Evolutionary conservation across 2,888 invertebrate genomes (phyloP).

Genomic region (Zaprionus lineosus): DNA sequence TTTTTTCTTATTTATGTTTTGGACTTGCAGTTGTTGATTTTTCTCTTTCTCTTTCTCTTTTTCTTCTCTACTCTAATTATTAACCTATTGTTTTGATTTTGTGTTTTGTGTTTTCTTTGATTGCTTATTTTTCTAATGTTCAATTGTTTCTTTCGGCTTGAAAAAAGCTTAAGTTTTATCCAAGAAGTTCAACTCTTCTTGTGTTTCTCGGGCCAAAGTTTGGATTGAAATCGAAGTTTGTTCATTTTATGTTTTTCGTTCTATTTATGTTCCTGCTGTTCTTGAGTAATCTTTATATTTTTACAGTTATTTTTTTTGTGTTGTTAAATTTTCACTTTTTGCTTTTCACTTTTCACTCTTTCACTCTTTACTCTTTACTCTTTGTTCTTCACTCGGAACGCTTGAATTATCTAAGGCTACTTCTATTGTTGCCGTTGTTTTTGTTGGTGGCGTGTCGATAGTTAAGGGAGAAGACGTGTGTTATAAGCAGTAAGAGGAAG

Average conservation of each 20-base stretch:
- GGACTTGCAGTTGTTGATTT: conserved; percentile 60
- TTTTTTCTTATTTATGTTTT: conserved; percentile 46
- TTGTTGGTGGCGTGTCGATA: conserved; percentile 69
- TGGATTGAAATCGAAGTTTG: too few species aligned
- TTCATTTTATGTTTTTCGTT: conserved; percentile 21
- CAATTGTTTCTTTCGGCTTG: conserved; percentile 34
- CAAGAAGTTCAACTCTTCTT: conserved; percentile 53
- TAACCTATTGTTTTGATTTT: conserved; percentile 22
- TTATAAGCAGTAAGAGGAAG: conserved; percentile 74
- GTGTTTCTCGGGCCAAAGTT: too few species aligned
- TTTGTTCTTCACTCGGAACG: conserved; percentile 42
- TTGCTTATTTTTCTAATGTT: conserved; percentile 46
- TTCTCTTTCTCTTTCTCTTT: conserved; percentile 5
- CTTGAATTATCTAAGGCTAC: conserved; percentile 79
- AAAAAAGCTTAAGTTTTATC: conserved; percentile 42
- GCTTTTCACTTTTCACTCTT: conserved; percentile 33
- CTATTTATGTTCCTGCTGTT: too few species aligned
- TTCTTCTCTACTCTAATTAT: conserved; percentile 25
- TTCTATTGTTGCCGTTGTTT: conserved; percentile 61
- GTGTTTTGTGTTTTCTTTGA: conserved; percentile 31
- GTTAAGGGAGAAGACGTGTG: conserved; percentile 68
- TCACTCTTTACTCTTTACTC: conserved; percentile 42
- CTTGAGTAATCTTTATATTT: conserved; percentile 56
- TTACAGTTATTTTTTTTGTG: conserved; percentile 20
- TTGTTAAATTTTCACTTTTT: conserved; percentile 19